Base-by-base conservation (phyloP, 2,888 invertebrate genomes). In the Iphiclides podalirius region DNA sequence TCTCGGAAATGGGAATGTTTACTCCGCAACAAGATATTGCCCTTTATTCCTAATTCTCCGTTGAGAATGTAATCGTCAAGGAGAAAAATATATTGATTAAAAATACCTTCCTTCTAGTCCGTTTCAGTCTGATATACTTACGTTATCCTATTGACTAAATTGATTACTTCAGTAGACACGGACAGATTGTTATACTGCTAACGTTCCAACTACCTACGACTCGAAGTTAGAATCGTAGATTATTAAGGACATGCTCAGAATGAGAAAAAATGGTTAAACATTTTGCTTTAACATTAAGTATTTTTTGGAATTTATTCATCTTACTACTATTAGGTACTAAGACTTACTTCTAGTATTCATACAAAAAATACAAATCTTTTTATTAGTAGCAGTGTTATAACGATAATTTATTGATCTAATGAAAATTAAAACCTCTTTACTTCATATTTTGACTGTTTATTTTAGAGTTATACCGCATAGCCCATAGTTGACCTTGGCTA, bases 11-110 rank as follows among this genome's bases (percentile, higher is more conserved):
- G 66, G 35, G 61, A 62, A 73, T 68, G 61, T 74, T 73, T 74
- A 63, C 64, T 59, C 53, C 57, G 51, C 55, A 68, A 73, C 67
- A 67, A 72, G 68, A 71, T 75, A 75, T 72, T 73, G 66, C n/a
- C n/a, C n/a, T n/a, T n/a, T n/a, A n/a, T n/a, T n/a, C n/a, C n/a
- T n/a, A n/a, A n/a, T n/a, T n/a, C n/a, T n/a, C n/a, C n/a, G n/a
- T n/a, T n/a, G n/a, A n/a, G n/a, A n/a, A n/a, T n/a, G n/a, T n/a
- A n/a, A n/a, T n/a, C n/a, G n/a, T n/a, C 28, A 28, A 28, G 2
- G n/a, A 28, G 2, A 2, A 28, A 28, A 8, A 28, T n/a, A 28
- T 28, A 28, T 28, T 28, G 7, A 28, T 28, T 9, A 31, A 31
- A 11, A 31, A 12, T 3, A 14, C 6, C 15, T 26, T 43, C 28